A percentile compares a stretch with the other conserved stretches of the same genome.
phyloP scores from a whole-genome alignment of 2,888 invertebrate genomes.

The Trissolcus brochymenae region DNA sequence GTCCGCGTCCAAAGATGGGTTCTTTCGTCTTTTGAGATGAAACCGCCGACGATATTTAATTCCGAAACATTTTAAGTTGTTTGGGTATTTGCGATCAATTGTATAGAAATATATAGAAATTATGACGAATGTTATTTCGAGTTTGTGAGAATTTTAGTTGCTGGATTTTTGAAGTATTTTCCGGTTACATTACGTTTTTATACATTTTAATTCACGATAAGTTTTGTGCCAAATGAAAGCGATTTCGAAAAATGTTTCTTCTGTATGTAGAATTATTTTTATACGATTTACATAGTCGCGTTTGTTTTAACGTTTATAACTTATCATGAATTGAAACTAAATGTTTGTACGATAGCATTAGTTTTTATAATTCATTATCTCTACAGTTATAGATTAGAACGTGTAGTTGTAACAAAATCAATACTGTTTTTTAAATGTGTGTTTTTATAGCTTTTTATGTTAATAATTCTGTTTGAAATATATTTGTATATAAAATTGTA shows the following conservation, averaged over 20 bases:
- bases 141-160: not conserved
- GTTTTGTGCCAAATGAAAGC: conserved; percentile 5
- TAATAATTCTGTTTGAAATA: no score
- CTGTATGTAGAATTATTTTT: not conserved
- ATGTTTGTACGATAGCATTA: not conserved
- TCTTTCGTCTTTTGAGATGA: conserved; percentile 24
- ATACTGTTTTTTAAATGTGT: no score
- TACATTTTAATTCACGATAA: conserved; percentile 4
- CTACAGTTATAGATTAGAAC: no score
- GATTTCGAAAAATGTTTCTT: no score
- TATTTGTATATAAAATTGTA: no score
- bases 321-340: conserved; percentile 5
- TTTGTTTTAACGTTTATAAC: not conserved
- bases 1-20: conserved; percentile 20
- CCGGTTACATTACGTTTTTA: not conserved
- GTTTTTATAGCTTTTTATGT: no score
- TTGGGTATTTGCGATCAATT: conserved; percentile 1
- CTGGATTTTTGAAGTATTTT: not conserved
- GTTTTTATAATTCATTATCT: not conserved
- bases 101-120: conserved; percentile 1
- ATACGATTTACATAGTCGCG: not conserved
- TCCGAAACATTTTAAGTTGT: not conserved
- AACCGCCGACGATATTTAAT: not conserved
- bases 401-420: no score
- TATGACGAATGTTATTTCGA: not conserved